Evolutionary conservation across 2,797 vertebrate genomes (phyloP).

Genomic region (Amblyopsis hoosieri): DNA sequence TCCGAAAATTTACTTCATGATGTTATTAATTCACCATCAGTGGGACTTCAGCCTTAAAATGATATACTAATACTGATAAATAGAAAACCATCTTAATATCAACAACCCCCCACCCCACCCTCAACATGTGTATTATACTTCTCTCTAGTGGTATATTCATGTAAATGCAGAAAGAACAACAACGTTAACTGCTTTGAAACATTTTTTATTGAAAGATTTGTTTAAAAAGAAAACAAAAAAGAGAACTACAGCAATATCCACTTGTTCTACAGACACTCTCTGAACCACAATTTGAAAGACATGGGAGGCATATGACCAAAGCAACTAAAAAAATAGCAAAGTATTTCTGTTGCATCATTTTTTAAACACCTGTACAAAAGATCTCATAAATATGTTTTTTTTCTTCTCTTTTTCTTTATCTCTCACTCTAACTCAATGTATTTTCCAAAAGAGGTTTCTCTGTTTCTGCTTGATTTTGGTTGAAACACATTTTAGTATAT

Average conservation of each 20-base stretch:
- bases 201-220: constrained; percentile 93
- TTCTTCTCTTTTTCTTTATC: constrained; percentile 43
- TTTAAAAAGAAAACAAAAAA: constrained; percentile 84
- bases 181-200: constrained; percentile 42
- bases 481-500: constrained; percentile 36
- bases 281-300: constrained; percentile 82
- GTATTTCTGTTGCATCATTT: constrained; percentile 77
- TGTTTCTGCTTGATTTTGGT: constrained; percentile 68
- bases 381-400: constrained; percentile 80
- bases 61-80: too few species aligned
- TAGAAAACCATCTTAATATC: too few species aligned
- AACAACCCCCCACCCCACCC: too few species aligned
- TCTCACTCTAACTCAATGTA: constrained; percentile 58
- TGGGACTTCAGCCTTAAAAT: background rate
- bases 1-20: too few species aligned
- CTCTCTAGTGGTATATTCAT: constrained; percentile 42
- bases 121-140: constrained; percentile 17
- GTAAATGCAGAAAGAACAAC: constrained; percentile 24
- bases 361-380: constrained; percentile 81
- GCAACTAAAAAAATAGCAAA: constrained; percentile 82
- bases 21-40: background rate
- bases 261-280: constrained; percentile 95
- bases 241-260: constrained; percentile 94
- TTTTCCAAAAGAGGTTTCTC: constrained; percentile 70
- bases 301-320: constrained; percentile 78